Evolutionary conservation across 2,888 invertebrate species (phyloP), one percentile per base, ranked within the genome.

Genomic region (Cryptophagus acutangulus): DNA sequence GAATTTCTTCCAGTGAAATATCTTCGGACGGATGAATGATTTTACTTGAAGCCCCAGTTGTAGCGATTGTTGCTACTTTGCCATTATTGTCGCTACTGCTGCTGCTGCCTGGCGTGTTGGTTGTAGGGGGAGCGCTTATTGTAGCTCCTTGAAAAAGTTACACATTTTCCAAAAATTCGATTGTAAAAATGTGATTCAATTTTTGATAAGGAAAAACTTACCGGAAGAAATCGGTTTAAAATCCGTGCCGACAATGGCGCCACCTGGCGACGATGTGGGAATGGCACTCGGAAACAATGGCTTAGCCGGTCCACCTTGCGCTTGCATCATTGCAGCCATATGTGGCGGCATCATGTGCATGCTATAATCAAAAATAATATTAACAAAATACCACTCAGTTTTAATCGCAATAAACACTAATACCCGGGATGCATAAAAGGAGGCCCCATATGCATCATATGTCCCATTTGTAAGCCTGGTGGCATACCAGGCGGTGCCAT

Each of bases 21-120:
- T 93, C 92, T 67, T 95, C 94, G 1, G 89, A 84, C 0, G 95
- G 95, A 70, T 95, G 95, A 54, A 95, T 80, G 40, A 95, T 94
- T 71, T 87, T 86, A 60, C 89, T 87, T 25, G 87, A 83, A 3
- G 89, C 84, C 29, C 88, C 86, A 3, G 86, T 83, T n/a, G 85
- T 79, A 9, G 82, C 82, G 36, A 87, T 84, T 5, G 84, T 75
- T 70, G 73, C 52, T 66, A 74, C 54, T 60, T 68, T 65, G 35
- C 53, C 48, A 42, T 44, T 25, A 13, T 39, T 43, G 14, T 38
- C 36, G 30, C 51, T 54, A 16, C 56, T 57, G 33, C 54, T 36
- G 30, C 51, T 54, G 16, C 56, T 57, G 33, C 54, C 47, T 16
- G 57, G 41, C 4, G 62, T 62, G 42, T 67, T 69, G 25, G 69